Evolutionary conservation across 2,113 vertebrate species (phyloP).

Genomic region (Ailuropoda melanoleuca): DNA sequence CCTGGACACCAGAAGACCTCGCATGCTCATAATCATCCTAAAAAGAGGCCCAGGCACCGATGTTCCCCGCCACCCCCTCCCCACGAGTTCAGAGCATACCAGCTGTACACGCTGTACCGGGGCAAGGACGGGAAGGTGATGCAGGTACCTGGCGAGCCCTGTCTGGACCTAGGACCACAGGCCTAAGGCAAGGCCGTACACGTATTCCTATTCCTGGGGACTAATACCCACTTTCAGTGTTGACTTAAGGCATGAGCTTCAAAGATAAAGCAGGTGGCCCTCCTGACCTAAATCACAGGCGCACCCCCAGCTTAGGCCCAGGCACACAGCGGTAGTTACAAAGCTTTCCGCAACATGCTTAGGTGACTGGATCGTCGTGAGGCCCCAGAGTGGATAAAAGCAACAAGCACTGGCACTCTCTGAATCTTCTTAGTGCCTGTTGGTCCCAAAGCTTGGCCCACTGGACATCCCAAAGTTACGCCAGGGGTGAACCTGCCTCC

Average conservation of each 20-base stretch:
- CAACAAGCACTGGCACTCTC: neutral
- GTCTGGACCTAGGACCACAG: fast-evolving
- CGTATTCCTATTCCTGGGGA: neutral
- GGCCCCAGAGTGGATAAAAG: neutral
- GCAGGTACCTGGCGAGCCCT: neutral
- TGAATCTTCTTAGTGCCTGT: neutral
- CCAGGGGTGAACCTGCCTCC: neutral
- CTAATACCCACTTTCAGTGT: neutral
- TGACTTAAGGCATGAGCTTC: neutral
- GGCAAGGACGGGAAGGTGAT: slow-evolving; percentile 93
- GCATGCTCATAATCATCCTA: slow-evolving; percentile 76
- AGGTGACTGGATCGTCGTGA: neutral
- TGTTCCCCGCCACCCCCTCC: slow-evolving; percentile 87
- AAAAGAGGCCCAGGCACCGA: slow-evolving; percentile 84
- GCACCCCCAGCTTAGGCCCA: neutral
- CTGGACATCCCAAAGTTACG: neutral
- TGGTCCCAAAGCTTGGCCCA: neutral
- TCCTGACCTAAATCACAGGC: no score
- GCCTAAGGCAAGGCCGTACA: neutral
- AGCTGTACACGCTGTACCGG: slow-evolving; percentile 96
- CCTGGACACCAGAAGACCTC: slow-evolving; percentile 76
- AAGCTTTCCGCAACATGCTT: neutral
- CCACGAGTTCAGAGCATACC: slow-evolving; percentile 95
- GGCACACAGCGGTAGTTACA: neutral
- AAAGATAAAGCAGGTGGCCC: neutral